phyloP scores from a whole-genome alignment of 2,888 invertebrate genomes.

The Aphodius granarius region DNA sequence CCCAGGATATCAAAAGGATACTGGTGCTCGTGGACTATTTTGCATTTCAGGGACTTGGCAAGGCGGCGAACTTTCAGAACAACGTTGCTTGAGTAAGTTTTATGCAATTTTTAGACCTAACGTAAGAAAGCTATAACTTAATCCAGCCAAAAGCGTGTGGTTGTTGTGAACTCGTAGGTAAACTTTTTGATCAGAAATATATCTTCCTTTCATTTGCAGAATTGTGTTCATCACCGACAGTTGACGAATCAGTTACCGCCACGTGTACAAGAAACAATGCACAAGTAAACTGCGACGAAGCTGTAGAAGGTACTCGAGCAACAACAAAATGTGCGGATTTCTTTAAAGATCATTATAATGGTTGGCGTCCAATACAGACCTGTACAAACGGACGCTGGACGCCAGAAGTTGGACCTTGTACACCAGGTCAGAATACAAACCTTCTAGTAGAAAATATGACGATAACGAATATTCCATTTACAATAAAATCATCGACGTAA shows the following conservation, averaged over 20 bases:
- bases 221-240: not conserved
- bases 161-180: no score
- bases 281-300: not conserved
- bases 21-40: no score
- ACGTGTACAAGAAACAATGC: not conserved
- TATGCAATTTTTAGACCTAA: no score
- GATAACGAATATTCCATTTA: no score
- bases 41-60: no score
- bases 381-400: not conserved
- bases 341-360: not conserved
- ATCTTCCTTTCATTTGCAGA: not conserved
- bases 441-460: no score
- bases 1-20: not conserved
- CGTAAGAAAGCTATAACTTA: no score
- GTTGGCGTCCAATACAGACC: not conserved
- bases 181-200: not conserved
- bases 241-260: not conserved
- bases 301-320: slow-evolving; percentile 3
- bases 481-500: slow-evolving; percentile 7
- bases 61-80: no score
- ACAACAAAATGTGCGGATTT: not conserved
- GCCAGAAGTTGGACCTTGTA: not conserved
- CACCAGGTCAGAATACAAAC: slow-evolving; percentile 3
- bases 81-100: no score
- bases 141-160: no score